Evolutionary conservation across 2,113 vertebrate species (phyloP), one percentile per base, ranked within the genome.

Genomic region (Epinephelus cyanopodus): DNA sequence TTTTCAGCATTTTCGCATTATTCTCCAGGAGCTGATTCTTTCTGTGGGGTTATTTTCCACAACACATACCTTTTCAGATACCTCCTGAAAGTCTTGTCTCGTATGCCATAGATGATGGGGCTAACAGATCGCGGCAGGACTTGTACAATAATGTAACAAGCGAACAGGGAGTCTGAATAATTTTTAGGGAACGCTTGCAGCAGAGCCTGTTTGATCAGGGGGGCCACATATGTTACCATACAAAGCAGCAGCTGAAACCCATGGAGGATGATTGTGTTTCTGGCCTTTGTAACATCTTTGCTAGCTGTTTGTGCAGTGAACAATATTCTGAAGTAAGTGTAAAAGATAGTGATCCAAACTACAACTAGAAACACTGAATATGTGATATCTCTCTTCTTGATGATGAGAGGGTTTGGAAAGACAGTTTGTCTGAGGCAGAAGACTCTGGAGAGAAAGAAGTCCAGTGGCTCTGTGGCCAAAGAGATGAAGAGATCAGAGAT

Each of bases 211-310:
- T 71, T 58, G 1, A 95, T 0, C 4, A 48, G 13, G 0, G 92
- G 87, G 0, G 18, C 70, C 3, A 52, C 67, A 6, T 94, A 95
- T 0, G 85, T 79, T 1, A 90, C 18, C 91, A 94, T 94, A 48
- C 92, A 94, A 29, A 95, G 57, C 42, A 95, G 25, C 56, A 95
- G 72, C 86, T 95, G 95, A 14, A 91, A 81, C 0, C 89, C 92
- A 0, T 95, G 94, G 0, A 95, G 90, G 12, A 95, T 6, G 39
- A 95, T 89, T 9, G 95, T 95, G 54, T 89, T 93, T 61, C 84
- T 82, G 23, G 95, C 95, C 29, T 94, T 95, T 5, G 53, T 90
- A 3, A 87, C 85, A 4, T 95, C 86, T 8, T 60, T 82, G 63
- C 64, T 90, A 0, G 89, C 85, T 1, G 81, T 27, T 23, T 84